Evolutionary conservation across 2,113 vertebrate genomes (phyloP).

Genomic region (Hucho hucho): DNA sequence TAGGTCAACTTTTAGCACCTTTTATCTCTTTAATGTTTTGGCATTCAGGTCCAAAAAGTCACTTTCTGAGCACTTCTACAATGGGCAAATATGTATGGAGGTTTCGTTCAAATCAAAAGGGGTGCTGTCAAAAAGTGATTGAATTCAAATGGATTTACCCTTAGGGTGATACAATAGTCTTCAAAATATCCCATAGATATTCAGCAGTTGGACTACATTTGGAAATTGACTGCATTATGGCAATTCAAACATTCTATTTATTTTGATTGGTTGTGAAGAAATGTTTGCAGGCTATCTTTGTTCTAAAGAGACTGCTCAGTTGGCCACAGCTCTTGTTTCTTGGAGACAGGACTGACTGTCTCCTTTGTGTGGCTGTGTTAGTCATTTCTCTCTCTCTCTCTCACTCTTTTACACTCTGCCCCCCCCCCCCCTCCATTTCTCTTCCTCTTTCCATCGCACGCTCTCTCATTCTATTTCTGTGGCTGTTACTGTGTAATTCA

Average conservation of each 20-base stretch:
- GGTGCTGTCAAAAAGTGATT: too few species aligned
- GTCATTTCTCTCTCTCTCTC: conserved; percentile 55
- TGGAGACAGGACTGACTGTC: conserved; percentile 84
- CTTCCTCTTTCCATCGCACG: conserved; percentile 17
- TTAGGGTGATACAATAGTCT: not conserved
- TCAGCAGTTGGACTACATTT: not conserved
- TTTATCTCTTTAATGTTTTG: too few species aligned
- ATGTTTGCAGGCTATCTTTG: conserved; percentile 69
- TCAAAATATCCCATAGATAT: conserved; percentile 5
- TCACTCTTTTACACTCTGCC: conserved; percentile 29
- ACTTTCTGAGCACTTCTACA: too few species aligned
- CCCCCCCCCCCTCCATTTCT: not conserved
- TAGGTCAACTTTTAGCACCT: too few species aligned
- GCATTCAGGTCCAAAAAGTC: too few species aligned
- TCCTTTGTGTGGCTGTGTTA: conserved; percentile 78
- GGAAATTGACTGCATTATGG: conserved; percentile 21
- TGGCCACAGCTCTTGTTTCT: conserved; percentile 67
- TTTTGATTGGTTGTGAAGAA: conserved; percentile 36
- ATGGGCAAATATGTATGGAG: too few species aligned
- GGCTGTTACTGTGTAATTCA: conserved; percentile 21
- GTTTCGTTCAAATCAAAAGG: too few species aligned
- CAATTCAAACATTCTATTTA: conserved; percentile 26
- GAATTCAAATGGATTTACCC: too few species aligned
- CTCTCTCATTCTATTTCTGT: conserved; percentile 32
- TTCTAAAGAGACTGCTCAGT: conserved; percentile 61